phyloP scores from a whole-genome alignment of 2,888 invertebrate genomes.

The Nomada ferruginata region DNA sequence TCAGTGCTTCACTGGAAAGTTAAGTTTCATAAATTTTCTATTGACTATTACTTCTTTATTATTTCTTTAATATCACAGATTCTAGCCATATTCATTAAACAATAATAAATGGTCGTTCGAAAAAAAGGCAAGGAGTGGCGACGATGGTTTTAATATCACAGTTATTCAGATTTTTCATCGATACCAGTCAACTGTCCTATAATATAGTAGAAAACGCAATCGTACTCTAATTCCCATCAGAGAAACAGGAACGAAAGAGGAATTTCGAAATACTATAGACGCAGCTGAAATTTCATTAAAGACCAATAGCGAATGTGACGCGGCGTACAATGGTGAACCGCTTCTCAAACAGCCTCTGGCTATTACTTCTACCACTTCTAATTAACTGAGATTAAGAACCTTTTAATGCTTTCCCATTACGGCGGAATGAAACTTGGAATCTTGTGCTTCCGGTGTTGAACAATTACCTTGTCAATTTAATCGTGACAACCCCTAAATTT shows the following conservation, averaged over 20 bases:
- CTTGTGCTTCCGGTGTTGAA: conserved; percentile 32
- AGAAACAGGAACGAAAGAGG: no score
- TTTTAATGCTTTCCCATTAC: conserved; percentile 27
- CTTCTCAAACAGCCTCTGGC: conserved; percentile 33
- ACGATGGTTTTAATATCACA: not conserved
- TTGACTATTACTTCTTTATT: no score
- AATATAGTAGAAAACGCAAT: conserved; percentile 22
- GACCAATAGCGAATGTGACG: conserved; percentile 38
- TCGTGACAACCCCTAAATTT: conserved; percentile 25
- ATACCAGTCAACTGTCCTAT: conserved; percentile 7
- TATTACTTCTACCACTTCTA: conserved; percentile 54
- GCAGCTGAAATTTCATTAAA: conserved; percentile 40
- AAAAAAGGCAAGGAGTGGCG: not conserved
- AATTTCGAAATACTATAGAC: not conserved
- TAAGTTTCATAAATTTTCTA: no score
- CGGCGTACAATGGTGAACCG: conserved; percentile 58
- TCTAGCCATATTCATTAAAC: no score
- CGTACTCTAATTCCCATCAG: conserved; percentile 51
- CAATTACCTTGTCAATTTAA: conserved; percentile 44
- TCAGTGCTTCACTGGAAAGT: no score
- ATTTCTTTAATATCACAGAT: no score
- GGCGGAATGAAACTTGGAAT: conserved; percentile 50
- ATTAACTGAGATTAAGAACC: conserved; percentile 60
- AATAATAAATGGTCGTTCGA: no score
- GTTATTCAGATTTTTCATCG: conserved; percentile 5